These are phyloP conservation scores for Hermaeophaga mercurialis DNA, from an alignment of 2,888 invertebrate species.

Conservation along the genomic window DNA sequence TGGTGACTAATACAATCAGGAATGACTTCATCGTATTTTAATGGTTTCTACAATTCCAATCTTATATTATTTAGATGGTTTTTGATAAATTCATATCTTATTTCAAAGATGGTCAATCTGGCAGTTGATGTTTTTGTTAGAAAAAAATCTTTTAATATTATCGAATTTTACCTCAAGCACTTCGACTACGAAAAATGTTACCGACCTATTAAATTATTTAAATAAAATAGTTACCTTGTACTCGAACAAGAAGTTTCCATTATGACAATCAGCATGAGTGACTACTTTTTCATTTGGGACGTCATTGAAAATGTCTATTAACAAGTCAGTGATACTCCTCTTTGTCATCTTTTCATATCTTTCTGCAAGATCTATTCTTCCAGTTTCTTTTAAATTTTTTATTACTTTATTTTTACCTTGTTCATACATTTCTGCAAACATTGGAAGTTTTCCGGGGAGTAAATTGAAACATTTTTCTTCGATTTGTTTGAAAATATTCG, in stretches of 20 bases:
- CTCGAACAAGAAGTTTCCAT: constrained; percentile 32
- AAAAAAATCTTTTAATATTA: not conserved
- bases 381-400: constrained; percentile 3
- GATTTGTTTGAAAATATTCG: constrained; percentile 20
- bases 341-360: not conserved
- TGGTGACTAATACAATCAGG: too few species aligned
- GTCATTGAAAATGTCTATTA: constrained; percentile 8
- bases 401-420: constrained; percentile 2
- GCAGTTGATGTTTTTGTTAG: not conserved
- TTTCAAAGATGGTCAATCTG: too few species aligned
- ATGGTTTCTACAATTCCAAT: too few species aligned
- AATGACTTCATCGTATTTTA: too few species aligned
- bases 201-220: too few species aligned
- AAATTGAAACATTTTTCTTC: not conserved
- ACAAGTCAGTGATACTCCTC: constrained; percentile 3
- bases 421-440: constrained; percentile 2
- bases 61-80: too few species aligned
- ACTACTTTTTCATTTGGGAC: constrained; percentile 20
- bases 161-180: too few species aligned
- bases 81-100: too few species aligned
- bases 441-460: too few species aligned
- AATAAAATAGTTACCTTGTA: constrained; percentile 20
- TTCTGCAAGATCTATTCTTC: constrained; percentile 11
- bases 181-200: too few species aligned
- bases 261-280: constrained; percentile 32